A percentile compares a stretch with the other conserved stretches of the same genome.
These are phyloP conservation scores for Ctena decussata DNA, from an alignment of 2,888 invertebrate species.

Conservation along the genomic window DNA sequence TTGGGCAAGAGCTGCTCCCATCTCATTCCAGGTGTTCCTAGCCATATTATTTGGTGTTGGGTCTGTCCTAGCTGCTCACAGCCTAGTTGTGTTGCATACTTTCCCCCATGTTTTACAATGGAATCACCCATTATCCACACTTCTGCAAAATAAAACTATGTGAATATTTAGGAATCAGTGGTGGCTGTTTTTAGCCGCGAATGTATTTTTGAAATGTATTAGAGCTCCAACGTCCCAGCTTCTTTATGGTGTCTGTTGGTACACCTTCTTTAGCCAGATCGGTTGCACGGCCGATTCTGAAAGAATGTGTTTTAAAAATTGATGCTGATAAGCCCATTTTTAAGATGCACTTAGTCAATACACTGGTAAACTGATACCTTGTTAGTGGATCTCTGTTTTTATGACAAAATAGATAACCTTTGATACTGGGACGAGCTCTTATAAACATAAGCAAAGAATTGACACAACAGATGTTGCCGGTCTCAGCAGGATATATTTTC, in stretches of 20 bases:
- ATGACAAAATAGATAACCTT: no score
- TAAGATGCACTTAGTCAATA: no score
- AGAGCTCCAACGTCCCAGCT: not conserved
- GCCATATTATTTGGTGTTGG: not conserved
- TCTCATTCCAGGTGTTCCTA: not conserved
- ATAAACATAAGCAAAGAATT: no score
- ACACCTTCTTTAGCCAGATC: not conserved
- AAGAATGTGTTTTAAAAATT: not conserved
- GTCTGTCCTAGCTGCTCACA: not conserved
- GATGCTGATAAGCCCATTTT: not conserved
- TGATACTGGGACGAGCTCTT: no score
- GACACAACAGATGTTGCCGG: no score
- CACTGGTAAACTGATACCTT: no score
- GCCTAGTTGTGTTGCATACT: not conserved
- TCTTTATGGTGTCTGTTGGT: not conserved
- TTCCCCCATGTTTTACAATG: not conserved
- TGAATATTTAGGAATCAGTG: not conserved
- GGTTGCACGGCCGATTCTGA: constrained; percentile 8
- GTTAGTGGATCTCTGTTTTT: no score
- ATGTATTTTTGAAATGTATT: not conserved
- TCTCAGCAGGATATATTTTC: no score
- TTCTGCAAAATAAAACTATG: not conserved
- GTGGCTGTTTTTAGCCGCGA: not conserved
- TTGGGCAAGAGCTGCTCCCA: not conserved
- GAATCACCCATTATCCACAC: constrained; percentile 2